Evolutionary conservation across 2,113 vertebrate species (phyloP).

Genomic region (Hyaena hyaena): DNA sequence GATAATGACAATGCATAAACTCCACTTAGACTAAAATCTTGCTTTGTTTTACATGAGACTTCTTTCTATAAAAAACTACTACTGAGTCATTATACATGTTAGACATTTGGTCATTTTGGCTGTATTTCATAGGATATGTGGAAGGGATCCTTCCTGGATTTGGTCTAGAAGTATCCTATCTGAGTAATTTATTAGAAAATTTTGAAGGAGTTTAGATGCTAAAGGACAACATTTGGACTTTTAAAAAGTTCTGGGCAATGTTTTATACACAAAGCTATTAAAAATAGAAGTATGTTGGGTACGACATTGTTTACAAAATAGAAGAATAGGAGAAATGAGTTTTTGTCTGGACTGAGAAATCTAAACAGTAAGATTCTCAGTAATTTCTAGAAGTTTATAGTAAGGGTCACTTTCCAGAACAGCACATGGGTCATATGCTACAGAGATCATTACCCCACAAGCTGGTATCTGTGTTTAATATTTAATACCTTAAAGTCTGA

Average conservation of each 20-base stretch:
- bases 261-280: not conserved
- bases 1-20: not conserved
- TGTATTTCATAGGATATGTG: not conserved
- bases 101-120: not conserved
- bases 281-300: not conserved
- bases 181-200: not conserved
- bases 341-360: not conserved
- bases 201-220: not conserved
- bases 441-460: not conserved
- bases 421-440: not conserved
- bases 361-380: not conserved
- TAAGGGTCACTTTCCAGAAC: not conserved
- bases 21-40: not conserved
- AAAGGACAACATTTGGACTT: not conserved
- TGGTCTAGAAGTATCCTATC: not conserved
- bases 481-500: not conserved
- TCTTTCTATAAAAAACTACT: not conserved
- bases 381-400: not conserved
- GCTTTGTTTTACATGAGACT: not conserved
- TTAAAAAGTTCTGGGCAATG: not conserved
- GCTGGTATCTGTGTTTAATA: not conserved
- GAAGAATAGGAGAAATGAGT: not conserved
- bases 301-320: not conserved
- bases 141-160: not conserved
- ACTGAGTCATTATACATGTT: not conserved